Conservation (phyloP, 2,113 vertebrate genomes). For the Azemiops feae region DNA sequence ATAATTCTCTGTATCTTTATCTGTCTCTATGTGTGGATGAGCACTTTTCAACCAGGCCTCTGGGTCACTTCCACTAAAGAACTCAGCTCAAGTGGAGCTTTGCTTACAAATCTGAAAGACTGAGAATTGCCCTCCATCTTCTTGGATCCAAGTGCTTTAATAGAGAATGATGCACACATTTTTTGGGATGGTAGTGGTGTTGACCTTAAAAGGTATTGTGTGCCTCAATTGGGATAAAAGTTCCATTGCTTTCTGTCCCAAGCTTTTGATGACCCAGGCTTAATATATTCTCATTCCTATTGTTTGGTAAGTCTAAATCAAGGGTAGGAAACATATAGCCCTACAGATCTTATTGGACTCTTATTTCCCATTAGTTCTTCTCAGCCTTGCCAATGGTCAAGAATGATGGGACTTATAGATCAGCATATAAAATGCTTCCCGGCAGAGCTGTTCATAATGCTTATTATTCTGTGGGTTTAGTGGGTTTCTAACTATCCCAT, state of each 20-base stretch:
- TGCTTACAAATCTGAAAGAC: not conserved
- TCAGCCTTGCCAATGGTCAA: not conserved
- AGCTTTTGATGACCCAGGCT: not conserved
- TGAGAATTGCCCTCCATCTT: not conserved
- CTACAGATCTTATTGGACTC: not conserved
- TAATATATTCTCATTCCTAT: not conserved
- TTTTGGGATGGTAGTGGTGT: not conserved
- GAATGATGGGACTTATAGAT: not conserved
- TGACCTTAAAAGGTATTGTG: not conserved
- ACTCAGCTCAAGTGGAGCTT: not conserved
- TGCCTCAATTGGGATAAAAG: not conserved
- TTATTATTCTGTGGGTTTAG: not conserved
- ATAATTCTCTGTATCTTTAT: not conserved
- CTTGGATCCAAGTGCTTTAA: not conserved
- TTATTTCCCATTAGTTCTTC: not conserved
- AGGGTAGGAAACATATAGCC: not conserved
- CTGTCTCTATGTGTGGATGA: not conserved
- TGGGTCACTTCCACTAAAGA: not conserved
- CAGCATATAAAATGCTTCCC: not conserved
- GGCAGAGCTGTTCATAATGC: not conserved
- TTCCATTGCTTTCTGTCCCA: not conserved
- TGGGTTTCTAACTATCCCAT: not conserved
- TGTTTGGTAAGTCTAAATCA: not conserved
- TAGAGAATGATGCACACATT: not conserved
- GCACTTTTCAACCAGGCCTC: not conserved